A percentile compares a stretch with the other conserved stretches of the same genome.
phyloP scores from a whole-genome alignment of 2,113 vertebrate genomes.

The Alectura lathami region DNA sequence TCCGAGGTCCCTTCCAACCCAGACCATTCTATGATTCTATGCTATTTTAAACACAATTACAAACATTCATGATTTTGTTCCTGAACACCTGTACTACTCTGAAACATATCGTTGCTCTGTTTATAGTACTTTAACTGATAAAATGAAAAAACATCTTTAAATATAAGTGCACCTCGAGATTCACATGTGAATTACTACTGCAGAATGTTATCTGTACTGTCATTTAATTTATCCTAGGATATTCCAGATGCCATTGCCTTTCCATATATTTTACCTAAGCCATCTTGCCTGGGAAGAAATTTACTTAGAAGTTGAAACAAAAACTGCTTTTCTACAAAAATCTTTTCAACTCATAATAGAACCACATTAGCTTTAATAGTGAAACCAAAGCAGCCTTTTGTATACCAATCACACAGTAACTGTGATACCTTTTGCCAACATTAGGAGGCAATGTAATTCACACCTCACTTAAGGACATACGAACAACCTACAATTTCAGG shows the following conservation, averaged over 20 bases:
- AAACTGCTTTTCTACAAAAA: neutral
- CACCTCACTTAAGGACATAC: neutral
- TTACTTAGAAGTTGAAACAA: neutral
- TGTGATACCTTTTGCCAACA: neutral
- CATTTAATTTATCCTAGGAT: neutral
- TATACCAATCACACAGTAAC: rapidly evolving
- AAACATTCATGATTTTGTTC: neutral
- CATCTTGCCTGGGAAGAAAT: neutral
- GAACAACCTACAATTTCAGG: neutral
- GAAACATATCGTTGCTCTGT: neutral
- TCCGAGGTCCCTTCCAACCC: too few species aligned
- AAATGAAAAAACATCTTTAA: neutral
- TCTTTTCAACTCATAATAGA: neutral
- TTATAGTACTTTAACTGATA: neutral
- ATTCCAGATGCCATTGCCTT: neutral
- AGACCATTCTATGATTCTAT: too few species aligned
- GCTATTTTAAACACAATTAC: neutral
- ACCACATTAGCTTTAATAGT: neutral
- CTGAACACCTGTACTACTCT: neutral
- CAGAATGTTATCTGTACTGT: neutral
- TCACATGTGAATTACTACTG: neutral
- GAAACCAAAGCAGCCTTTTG: neutral
- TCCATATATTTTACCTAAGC: neutral
- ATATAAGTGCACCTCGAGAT: neutral
- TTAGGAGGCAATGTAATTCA: neutral